Evolutionary conservation across 2,888 invertebrate genomes (phyloP), one percentile per base, ranked within the genome.

Genomic region (Dolichomitus sp.): DNA sequence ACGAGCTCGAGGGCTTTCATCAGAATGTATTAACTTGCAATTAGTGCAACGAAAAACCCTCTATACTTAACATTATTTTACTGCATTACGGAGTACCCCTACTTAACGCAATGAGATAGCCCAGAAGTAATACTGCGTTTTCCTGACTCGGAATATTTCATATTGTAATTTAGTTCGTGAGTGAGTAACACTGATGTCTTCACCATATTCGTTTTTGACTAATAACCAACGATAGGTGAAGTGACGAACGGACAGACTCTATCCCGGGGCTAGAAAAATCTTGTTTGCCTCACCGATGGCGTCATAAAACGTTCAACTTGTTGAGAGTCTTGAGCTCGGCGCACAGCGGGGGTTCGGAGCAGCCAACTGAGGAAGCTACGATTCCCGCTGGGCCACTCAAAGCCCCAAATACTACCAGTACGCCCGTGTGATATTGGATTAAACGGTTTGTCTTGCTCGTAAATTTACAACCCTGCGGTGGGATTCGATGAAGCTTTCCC

Each of bases 311-410:
- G 57, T 57, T 45, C 40, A 82, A 59, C 70, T 75, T 66, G 79
- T 66, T 76, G 70, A 48, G 50, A 59, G 68, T 68, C 45, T 59
- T 61, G 48, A 40, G 50, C 68, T 59, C 54, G 74, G 50, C 45
- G 85, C 87, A 4, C 89, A 86, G 87, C 87, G 81, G 88, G 88
- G 81, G 78, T 84, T 86, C 86, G 30, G 30, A 85, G 82, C 85
- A 80, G 82, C 84, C 75, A 86, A 86, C 81, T 42, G 83, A 86
- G 86, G 82, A 83, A 85, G 87, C 74, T 84, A 54, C 69, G 75
- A 72, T 83, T 85, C 89, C 90, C 82, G 89, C 88, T 89, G 89
- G 74, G 87, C 83, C 65, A 52, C 84, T 87, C 88, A 86, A 88
- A 87, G 79, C 81, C 76, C 74, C 81, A 70, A 84, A 81, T 82